phyloP scores from a whole-genome alignment of 2,888 invertebrate genomes.

The Tyria jacobaeae region DNA sequence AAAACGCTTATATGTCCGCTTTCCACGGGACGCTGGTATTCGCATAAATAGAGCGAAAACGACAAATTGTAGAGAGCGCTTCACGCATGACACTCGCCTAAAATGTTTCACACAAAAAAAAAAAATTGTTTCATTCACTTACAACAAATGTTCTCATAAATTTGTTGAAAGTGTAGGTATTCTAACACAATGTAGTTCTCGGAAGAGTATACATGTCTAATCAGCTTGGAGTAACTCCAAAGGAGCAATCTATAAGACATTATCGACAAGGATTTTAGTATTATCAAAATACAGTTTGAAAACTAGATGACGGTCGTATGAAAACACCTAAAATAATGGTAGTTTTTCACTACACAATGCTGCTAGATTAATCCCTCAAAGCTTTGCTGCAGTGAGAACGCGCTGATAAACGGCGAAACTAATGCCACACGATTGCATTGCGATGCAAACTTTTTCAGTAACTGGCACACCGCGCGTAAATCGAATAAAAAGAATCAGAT shows the following conservation, averaged over 20 bases:
- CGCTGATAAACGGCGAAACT: constrained; percentile 82
- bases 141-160: constrained; percentile 54
- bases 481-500: constrained; percentile 77
- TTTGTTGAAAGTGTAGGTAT: too few relatives aligned
- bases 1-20: constrained; percentile 79
- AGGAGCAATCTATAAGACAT: constrained; percentile 62
- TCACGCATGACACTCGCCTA: constrained; percentile 77
- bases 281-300: constrained; percentile 60
- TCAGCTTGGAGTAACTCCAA: constrained; percentile 60
- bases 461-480: constrained; percentile 71
- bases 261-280: constrained; percentile 61
- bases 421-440: constrained; percentile 83
- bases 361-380: constrained; percentile 83
- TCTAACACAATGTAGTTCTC: constrained; percentile 44
- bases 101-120: constrained; percentile 78
- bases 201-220: constrained; percentile 51
- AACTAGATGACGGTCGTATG: constrained; percentile 49
- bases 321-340: constrained; percentile 44
- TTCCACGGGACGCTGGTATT: constrained; percentile 76
- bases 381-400: constrained; percentile 74
- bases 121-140: constrained; percentile 69
- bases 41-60: constrained; percentile 82
- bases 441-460: constrained; percentile 85
- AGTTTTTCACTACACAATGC: constrained; percentile 61
- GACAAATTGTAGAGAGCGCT: constrained; percentile 81